phyloP scores from a whole-genome alignment of 2,113 vertebrate genomes.

The Rhinolophus sinicus region DNA sequence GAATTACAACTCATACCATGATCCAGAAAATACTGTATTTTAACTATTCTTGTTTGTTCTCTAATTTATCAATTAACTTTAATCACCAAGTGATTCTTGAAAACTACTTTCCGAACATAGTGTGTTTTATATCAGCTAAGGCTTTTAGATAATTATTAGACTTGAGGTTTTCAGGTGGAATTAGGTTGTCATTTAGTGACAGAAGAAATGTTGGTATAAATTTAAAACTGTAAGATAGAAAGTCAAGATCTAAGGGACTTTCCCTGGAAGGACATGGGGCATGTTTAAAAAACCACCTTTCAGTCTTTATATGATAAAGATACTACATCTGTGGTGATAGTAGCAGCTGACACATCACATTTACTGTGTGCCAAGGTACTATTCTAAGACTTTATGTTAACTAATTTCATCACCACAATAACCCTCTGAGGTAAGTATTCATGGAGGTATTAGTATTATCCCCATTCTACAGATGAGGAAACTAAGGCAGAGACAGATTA shows the following conservation, averaged over 20 bases:
- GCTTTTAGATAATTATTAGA: not conserved
- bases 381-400: not conserved
- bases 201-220: slow-evolving; percentile 8
- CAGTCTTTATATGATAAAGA: not conserved
- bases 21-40: not conserved
- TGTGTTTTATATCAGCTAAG: not conserved
- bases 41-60: not conserved
- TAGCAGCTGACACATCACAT: not conserved
- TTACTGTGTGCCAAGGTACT: not conserved
- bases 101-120: not conserved
- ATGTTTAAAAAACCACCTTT: not conserved
- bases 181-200: not conserved
- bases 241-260: not conserved
- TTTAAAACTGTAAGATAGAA: slow-evolving; percentile 21
- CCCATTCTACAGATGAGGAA: not conserved
- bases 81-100: not conserved
- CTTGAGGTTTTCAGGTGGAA: not conserved
- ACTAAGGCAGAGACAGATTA: not conserved
- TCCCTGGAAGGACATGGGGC: not conserved
- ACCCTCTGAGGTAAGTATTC: not conserved
- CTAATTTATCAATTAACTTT: not conserved
- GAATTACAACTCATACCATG: not conserved
- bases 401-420: not conserved
- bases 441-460: too few species aligned
- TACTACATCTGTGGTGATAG: not conserved